These are phyloP conservation scores for Tenthredo mesomela DNA, from an alignment of 2,888 invertebrate genomes.

Conservation along the genomic window DNA sequence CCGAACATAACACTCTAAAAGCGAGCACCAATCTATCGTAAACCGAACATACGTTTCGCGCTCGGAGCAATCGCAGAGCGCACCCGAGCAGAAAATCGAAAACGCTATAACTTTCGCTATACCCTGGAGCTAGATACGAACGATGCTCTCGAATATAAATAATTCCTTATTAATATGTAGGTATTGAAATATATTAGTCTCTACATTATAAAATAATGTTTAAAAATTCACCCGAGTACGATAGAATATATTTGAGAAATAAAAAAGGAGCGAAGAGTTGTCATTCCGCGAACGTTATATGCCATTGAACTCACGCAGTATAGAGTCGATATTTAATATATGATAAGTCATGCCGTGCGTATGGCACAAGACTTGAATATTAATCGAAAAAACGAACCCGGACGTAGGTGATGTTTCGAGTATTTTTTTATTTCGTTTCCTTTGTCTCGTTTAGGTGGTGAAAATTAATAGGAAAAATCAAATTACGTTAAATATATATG, in stretches of 20 bases:
- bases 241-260: background rate
- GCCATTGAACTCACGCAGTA: constrained; percentile 23
- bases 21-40: too few species aligned
- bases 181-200: too few species aligned
- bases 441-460: background rate
- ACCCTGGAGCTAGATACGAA: too few species aligned
- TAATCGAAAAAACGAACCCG: constrained; percentile 33
- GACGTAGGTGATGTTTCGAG: background rate
- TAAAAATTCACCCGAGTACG: background rate
- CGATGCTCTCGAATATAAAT: too few species aligned
- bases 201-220: too few species aligned
- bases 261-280: background rate
- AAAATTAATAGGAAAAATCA: background rate
- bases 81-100: too few species aligned
- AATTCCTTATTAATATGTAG: too few species aligned
- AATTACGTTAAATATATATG: background rate
- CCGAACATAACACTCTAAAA: too few species aligned
- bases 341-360: constrained; percentile 34
- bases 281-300: constrained; percentile 29
- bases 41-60: too few species aligned
- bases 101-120: too few species aligned
- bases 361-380: background rate
- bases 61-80: too few species aligned
- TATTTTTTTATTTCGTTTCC: background rate
- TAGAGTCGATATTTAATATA: constrained; percentile 26